phyloP scores from a whole-genome alignment of 1,140 invertebrate species.

The Eubasilissa regina region DNA sequence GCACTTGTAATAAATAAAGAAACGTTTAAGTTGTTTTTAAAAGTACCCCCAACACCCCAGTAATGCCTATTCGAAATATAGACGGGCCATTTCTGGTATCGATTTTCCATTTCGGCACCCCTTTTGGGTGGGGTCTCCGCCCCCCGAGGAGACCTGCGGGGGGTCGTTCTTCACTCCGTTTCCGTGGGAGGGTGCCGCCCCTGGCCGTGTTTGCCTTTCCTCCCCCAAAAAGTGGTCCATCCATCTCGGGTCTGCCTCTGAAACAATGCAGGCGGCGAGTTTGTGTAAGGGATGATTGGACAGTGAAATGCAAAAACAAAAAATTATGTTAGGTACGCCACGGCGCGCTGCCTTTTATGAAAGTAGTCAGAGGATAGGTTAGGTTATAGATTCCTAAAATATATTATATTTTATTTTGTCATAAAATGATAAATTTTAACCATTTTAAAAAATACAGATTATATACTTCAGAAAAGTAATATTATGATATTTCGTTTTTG shows the following conservation, averaged over 20 bases:
- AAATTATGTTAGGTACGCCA: neutral
- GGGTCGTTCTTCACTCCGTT: conserved; percentile 32
- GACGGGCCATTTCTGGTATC: conserved; percentile 60
- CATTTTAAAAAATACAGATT: no score
- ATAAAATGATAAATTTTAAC: no score
- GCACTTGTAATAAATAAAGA: conserved; percentile 59
- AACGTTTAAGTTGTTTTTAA: conserved; percentile 61
- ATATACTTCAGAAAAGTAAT: no score
- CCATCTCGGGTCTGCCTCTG: conserved; percentile 53
- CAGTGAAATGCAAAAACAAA: conserved; percentile 3
- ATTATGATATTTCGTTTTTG: no score
- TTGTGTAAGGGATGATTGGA: conserved; percentile 19
- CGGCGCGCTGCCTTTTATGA: no score
- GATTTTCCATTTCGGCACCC: conserved; percentile 58
- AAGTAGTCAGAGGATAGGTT: no score
- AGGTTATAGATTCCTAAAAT: no score
- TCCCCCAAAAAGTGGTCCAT: conserved; percentile 53
- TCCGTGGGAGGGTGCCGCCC: conserved; percentile 14
- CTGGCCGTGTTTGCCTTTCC: conserved; percentile 17
- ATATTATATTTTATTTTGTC: no score
- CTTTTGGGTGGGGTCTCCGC: conserved; percentile 27
- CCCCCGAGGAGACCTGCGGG: conserved; percentile 15
- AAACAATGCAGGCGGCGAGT: conserved; percentile 52
- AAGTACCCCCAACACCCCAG: conserved; percentile 58
- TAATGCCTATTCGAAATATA: conserved; percentile 61